These are phyloP conservation scores for Crotalus viridis DNA, from an alignment of 2,113 vertebrate genomes.

Conservation along the genomic window DNA sequence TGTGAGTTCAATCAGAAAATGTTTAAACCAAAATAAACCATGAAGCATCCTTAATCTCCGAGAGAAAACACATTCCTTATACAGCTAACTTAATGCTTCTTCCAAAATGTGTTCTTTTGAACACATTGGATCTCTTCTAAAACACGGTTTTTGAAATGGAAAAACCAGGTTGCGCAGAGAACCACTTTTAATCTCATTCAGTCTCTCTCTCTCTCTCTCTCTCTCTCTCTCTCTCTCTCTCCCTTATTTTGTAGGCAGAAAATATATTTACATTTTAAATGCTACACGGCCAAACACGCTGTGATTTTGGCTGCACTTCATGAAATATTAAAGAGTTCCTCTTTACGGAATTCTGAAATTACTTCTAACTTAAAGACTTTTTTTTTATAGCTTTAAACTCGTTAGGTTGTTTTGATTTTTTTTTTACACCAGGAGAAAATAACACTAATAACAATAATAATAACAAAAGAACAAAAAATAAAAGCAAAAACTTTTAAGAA, in stretches of 20 bases:
- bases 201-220: neutral
- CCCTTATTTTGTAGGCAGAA: neutral
- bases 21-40: constrained; percentile 25
- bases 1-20: constrained; percentile 4
- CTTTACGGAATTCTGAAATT: neutral
- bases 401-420: neutral
- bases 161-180: neutral
- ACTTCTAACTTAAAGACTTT: neutral
- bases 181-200: neutral
- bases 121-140: constrained; percentile 13
- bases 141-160: constrained; percentile 6
- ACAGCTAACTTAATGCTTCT: neutral
- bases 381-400: neutral
- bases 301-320: neutral
- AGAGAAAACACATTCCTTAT: constrained; percentile 2
- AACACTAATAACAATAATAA: neutral
- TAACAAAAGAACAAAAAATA: neutral
- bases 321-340: neutral
- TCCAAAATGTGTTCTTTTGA: neutral
- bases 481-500: neutral
- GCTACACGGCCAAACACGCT: neutral
- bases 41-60: constrained; percentile 11
- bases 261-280: neutral
- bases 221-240: too few species aligned
- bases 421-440: neutral